phyloP scores from a whole-genome alignment of 2,888 invertebrate species.

The Agriotes lineatus region DNA sequence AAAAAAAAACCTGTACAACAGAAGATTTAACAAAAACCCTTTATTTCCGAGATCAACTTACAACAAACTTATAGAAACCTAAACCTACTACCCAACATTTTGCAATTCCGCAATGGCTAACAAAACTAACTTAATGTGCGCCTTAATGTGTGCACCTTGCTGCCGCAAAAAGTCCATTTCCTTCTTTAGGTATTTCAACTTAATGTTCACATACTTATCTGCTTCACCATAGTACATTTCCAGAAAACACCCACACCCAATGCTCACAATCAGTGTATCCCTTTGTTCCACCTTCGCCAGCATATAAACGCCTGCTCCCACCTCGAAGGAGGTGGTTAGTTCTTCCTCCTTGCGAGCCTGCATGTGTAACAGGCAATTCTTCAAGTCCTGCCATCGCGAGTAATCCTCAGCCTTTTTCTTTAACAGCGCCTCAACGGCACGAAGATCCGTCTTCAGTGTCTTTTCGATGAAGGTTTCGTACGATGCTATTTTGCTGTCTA shows the following conservation, averaged over 20 bases:
- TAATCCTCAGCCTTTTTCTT: slow-evolving; percentile 53
- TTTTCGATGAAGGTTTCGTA: slow-evolving; percentile 62
- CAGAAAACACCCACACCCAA: slow-evolving; percentile 61
- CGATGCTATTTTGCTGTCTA: slow-evolving; percentile 57
- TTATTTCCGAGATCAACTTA: too few relatives aligned
- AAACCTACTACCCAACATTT: too few relatives aligned
- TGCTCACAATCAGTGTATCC: slow-evolving; percentile 56
- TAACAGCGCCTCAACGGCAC: slow-evolving; percentile 57
- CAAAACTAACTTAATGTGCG: slow-evolving; percentile 63
- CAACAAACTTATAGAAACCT: too few relatives aligned
- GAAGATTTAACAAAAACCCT: too few relatives aligned
- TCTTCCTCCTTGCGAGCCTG: slow-evolving; percentile 58
- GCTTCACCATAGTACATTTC: slow-evolving; percentile 64
- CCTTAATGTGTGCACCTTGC: slow-evolving; percentile 63
- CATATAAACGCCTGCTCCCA: slow-evolving; percentile 54
- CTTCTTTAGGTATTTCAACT: slow-evolving; percentile 58
- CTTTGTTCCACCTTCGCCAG: slow-evolving; percentile 59
- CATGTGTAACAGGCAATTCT: slow-evolving; percentile 55
- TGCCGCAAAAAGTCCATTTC: slow-evolving; percentile 62
- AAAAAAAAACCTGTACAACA: too few relatives aligned
- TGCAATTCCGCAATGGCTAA: slow-evolving; percentile 62
- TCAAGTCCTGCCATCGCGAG: slow-evolving; percentile 62
- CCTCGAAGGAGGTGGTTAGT: slow-evolving; percentile 24
- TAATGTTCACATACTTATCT: slow-evolving; percentile 61
- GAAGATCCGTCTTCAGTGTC: slow-evolving; percentile 61